phyloP scores from a whole-genome alignment of 1,140 invertebrate genomes.

The Cepaea nemoralis region DNA sequence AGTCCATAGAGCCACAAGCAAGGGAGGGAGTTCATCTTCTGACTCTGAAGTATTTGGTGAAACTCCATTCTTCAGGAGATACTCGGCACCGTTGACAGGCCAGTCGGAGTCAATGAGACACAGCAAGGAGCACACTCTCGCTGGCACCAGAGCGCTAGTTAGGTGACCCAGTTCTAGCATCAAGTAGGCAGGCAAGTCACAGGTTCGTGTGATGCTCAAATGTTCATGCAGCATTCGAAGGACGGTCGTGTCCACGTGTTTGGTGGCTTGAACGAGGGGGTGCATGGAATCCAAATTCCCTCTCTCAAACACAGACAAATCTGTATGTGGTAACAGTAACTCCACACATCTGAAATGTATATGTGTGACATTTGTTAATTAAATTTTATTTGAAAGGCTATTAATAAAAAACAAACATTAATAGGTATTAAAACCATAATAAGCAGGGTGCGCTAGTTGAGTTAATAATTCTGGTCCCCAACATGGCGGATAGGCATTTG shows the following conservation, averaged over 20 bases:
- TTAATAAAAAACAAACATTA: no score
- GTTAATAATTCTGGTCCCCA: no score
- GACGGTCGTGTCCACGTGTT: constrained; percentile 49
- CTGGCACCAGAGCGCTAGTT: constrained; percentile 36
- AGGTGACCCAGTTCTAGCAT: constrained; percentile 37
- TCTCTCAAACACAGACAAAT: constrained; percentile 44
- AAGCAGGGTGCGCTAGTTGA: no score
- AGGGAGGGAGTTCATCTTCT: constrained; percentile 53
- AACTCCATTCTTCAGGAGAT: constrained; percentile 49
- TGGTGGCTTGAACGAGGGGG: constrained; percentile 50
- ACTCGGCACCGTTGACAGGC: constrained; percentile 45
- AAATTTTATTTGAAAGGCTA: no score
- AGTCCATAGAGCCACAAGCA: constrained; percentile 52
- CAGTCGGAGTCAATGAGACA: constrained; percentile 49
- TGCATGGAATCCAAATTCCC: constrained; percentile 53
- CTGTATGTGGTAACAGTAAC: constrained; percentile 56
- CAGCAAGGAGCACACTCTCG: constrained; percentile 47
- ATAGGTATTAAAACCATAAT: no score
- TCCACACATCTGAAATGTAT: constrained; percentile 52
- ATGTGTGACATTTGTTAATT: no score
- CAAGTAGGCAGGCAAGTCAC: constrained; percentile 44
- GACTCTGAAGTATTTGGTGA: constrained; percentile 36
- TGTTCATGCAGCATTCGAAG: constrained; percentile 47
- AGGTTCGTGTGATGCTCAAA: constrained; percentile 40
- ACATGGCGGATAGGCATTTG: no score